Evolutionary conservation across 2,888 invertebrate species (phyloP).

Genomic region (Tupiocoris notatus): DNA sequence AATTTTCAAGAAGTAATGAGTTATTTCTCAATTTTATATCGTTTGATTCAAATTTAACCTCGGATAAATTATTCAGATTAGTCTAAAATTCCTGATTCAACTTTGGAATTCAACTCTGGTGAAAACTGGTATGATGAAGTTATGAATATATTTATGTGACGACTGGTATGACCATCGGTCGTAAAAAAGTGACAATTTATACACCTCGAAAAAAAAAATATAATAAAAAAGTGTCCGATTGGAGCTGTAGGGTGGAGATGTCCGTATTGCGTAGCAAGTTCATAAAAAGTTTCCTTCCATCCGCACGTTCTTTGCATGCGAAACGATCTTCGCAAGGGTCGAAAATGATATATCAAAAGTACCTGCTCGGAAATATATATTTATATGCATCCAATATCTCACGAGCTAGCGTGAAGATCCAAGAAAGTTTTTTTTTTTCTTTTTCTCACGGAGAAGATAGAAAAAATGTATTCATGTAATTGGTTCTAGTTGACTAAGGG

Average conservation of each 20-base stretch:
- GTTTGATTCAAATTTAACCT: not conserved
- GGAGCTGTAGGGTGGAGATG: not conserved
- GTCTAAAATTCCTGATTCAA: not conserved
- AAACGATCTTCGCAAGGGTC: not conserved
- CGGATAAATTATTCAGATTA: not conserved
- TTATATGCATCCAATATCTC: not conserved
- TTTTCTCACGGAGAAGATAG: no score
- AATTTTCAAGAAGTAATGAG: not conserved
- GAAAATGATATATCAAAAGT: not conserved
- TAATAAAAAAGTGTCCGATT: no score
- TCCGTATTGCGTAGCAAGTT: not conserved
- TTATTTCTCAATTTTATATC: not conserved
- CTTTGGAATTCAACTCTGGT: no score
- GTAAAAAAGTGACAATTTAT: constrained; percentile 8
- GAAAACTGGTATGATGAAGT: no score
- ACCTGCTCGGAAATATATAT: not conserved
- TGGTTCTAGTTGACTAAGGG: not conserved
- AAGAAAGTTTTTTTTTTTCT: no score
- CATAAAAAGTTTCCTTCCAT: not conserved
- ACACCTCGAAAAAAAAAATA: no score
- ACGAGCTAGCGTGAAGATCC: not conserved
- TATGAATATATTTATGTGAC: no score
- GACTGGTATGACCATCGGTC: no score
- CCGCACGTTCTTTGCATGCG: not conserved
- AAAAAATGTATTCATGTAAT: not conserved